A percentile compares a stretch with the other conserved stretches of the same genome.
These are phyloP conservation scores for Drosophila nr. perissopoda DNA, from an alignment of 2,888 invertebrate genomes.

Conservation along the genomic window DNA sequence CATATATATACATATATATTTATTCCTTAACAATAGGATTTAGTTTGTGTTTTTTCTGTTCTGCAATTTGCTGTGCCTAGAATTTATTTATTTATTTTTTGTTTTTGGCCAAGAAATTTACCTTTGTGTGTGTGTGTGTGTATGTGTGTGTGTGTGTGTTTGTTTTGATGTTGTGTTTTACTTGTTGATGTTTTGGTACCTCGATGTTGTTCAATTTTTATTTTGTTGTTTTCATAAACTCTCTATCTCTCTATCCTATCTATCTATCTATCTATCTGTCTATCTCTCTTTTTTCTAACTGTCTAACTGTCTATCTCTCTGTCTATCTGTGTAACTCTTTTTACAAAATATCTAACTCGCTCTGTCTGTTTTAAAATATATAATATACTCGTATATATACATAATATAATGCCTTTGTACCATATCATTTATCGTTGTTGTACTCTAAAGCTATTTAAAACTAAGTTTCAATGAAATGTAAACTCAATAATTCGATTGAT, in stretches of 20 bases:
- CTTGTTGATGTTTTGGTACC: conserved; percentile 53
- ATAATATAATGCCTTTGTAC: conserved; percentile 77
- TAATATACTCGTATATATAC: conserved; percentile 70
- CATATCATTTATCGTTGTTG: conserved; percentile 74
- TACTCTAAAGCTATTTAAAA: conserved; percentile 56
- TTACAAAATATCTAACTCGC: conserved; percentile 54
- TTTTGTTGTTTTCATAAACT: conserved; percentile 35
- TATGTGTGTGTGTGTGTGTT: conserved; percentile 4
- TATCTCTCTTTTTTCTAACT: conserved; percentile 41
- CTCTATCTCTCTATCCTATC: conserved; percentile 31
- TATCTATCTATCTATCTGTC: conserved; percentile 29
- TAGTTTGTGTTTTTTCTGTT: background rate
- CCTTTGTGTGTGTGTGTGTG: background rate
- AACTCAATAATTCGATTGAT: conserved; percentile 30
- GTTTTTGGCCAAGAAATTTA: conserved; percentile 10
- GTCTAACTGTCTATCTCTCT: conserved; percentile 42
- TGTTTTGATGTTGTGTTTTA: conserved; percentile 45
- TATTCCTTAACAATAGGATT: background rate
- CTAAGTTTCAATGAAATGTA: conserved; percentile 22
- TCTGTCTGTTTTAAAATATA: conserved; percentile 66
- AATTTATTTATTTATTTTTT: background rate
- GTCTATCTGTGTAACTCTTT: conserved; percentile 58
- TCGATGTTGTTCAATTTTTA: conserved; percentile 56
- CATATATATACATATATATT: too few relatives aligned
- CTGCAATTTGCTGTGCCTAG: conserved; percentile 3